phyloP scores from a whole-genome alignment of 2,888 invertebrate species.

The Lithophane ornitopus region DNA sequence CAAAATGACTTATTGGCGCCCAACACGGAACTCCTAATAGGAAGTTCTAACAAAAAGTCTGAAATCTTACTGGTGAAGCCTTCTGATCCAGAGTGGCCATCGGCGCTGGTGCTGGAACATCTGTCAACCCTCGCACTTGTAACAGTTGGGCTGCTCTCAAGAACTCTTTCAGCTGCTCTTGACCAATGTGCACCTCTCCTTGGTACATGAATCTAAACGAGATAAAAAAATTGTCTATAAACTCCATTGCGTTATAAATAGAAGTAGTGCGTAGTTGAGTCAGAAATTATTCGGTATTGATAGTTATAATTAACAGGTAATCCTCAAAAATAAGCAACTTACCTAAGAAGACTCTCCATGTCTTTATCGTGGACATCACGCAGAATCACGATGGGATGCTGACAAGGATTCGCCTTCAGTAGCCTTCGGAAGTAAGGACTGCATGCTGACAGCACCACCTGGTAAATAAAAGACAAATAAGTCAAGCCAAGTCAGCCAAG shows the following conservation, averaged over 20 bases:
- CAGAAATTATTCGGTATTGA: background rate
- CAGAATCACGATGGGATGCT: slow-evolving; percentile 97
- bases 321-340: slow-evolving; percentile 21
- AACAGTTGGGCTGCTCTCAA: slow-evolving; percentile 96
- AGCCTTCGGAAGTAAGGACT: slow-evolving; percentile 97
- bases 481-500: no score
- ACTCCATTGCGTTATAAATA: background rate
- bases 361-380: slow-evolving; percentile 96
- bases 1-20: slow-evolving; percentile 42
- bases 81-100: slow-evolving; percentile 91
- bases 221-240: background rate
- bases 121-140: slow-evolving; percentile 96
- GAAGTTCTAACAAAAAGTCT: background rate
- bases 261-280: background rate
- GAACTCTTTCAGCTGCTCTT: slow-evolving; percentile 96
- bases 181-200: slow-evolving; percentile 97
- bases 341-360: slow-evolving; percentile 96
- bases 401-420: slow-evolving; percentile 97
- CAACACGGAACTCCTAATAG: slow-evolving; percentile 26
- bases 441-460: slow-evolving; percentile 96
- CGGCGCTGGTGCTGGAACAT: slow-evolving; percentile 92
- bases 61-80: slow-evolving; percentile 92
- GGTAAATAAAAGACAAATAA: slow-evolving; percentile 22
- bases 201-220: slow-evolving; percentile 96
- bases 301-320: background rate